Base-by-base conservation (phyloP, 92 coral and sea anemone species). In the Metridium senile region DNA sequence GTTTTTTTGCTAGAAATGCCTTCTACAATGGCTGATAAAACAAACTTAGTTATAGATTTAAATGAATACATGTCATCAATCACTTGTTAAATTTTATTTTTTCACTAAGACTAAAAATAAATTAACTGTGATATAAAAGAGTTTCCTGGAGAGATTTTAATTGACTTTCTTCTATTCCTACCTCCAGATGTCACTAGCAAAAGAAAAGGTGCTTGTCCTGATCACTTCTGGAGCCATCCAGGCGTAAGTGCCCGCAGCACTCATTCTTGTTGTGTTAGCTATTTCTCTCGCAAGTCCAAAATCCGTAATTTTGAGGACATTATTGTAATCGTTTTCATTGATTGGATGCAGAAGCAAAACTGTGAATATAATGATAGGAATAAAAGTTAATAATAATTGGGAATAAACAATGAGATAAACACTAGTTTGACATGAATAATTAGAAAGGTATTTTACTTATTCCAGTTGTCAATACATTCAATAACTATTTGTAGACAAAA, bases 171-270 rank as follows among this genome's bases (percentile, higher is more conserved):
- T 39, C 13, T 39, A 39, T 11, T 64, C 92, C 58, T 27, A 95
- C 99, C 99, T 93, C 99, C 99, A 95, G 0, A 95, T 97, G 63
- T 95, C 99, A 79, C 99, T 95, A 23, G 88, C 91, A 85, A 89
- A 89, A 25, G 99, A 95, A 81, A 95, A 95, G 0, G 97, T 92
- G 63, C 92, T 92, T 65, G 93, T 83, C 45, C 99, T 84, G 18
- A 95, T 95, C 8, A 95, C 99, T 56, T 95, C 99, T 4, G 99
- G 99, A 11, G 99, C 99, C 99, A 95, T 95, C 99, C 99, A 95
- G 0, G 99, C 99, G 58, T 95, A 95, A 0, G 99, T 95, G 11
- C 99, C 99, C 0, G 97, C 99, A 0, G 99, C 99, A 83, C 99
- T 95, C 99, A 95, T 95, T n/a, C 97, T 84, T 2, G 99, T 95